Evolutionary conservation across 2,888 invertebrate species (phyloP).

Genomic region (Phymatocera aterrima): DNA sequence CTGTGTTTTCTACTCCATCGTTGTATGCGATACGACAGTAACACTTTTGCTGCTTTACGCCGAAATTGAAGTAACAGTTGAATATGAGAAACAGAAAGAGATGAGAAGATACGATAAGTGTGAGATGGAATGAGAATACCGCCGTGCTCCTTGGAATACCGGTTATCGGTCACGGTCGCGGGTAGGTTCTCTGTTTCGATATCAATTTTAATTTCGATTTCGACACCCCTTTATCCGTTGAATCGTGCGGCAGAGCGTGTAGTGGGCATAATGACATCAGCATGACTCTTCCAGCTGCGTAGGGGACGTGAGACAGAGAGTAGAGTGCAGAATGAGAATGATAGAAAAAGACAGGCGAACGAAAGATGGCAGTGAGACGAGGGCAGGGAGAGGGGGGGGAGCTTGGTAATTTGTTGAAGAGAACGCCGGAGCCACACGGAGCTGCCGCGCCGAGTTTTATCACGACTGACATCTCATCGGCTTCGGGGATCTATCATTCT

Average conservation of each 20-base stretch:
- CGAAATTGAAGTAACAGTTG: background rate
- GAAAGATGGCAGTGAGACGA: conserved; percentile 43
- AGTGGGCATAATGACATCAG: conserved; percentile 43
- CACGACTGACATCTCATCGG: conserved; percentile 70
- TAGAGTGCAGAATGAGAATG: conserved; percentile 1
- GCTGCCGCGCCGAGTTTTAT: conserved; percentile 59
- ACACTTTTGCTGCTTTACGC: background rate
- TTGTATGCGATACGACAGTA: too few relatives aligned
- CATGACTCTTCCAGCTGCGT: conserved; percentile 48
- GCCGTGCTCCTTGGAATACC: background rate
- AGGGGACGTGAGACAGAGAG: conserved; percentile 42
- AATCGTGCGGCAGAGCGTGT: conserved; percentile 23
- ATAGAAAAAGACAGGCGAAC: conserved; percentile 20
- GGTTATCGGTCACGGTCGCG: conserved; percentile 22
- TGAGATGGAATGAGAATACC: too few relatives aligned
- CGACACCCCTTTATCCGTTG: conserved; percentile 35
- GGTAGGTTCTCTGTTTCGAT: conserved; percentile 31
- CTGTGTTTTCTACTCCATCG: too few relatives aligned
- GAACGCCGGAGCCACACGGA: conserved; percentile 41
- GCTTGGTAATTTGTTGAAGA: conserved; percentile 46
- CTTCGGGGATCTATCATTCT: conserved; percentile 72
- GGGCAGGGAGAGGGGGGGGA: conserved; percentile 49
- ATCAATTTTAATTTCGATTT: conserved; percentile 42
- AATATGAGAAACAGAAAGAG: background rate
- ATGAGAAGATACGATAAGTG: background rate